phyloP scores from a whole-genome alignment of 2,797 vertebrate genomes.

The Enteromius fasciolatus region DNA sequence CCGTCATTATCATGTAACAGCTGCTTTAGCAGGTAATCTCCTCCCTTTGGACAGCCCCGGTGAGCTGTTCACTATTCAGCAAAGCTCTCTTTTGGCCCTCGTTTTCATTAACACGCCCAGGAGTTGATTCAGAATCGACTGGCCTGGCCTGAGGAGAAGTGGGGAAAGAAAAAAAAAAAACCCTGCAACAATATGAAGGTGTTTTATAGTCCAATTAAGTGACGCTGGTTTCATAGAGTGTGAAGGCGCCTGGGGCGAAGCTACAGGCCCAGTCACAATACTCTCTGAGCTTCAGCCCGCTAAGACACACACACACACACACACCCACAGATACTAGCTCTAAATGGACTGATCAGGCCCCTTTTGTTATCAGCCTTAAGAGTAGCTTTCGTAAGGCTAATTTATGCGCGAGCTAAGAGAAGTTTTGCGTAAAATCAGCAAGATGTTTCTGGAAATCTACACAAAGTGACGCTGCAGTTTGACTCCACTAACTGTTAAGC shows the following conservation, averaged over 20 bases:
- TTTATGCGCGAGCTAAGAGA: constrained; percentile 60
- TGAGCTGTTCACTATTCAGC: constrained; percentile 75
- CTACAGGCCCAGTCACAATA: constrained; percentile 75
- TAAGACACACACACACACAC: constrained; percentile 56
- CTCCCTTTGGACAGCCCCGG: constrained; percentile 34
- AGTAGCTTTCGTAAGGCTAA: constrained; percentile 71
- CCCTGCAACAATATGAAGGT: constrained; percentile 74
- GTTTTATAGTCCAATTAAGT: constrained; percentile 81
- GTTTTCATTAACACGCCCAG: constrained; percentile 73
- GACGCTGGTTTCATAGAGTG: constrained; percentile 74
- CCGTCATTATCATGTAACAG: constrained; percentile 52
- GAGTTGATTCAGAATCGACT: constrained; percentile 65
- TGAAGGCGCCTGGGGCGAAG: constrained; percentile 72
- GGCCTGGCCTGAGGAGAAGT: constrained; percentile 56
- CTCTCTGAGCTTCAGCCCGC: constrained; percentile 71
- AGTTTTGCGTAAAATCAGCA: background rate
- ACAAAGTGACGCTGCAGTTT: background rate
- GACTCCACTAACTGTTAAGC: background rate
- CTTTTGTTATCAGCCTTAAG: constrained; percentile 73
- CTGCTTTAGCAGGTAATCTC: constrained; percentile 51
- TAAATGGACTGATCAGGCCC: constrained; percentile 75
- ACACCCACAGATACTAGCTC: constrained; percentile 55
- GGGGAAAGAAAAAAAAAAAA: constrained; percentile 19
- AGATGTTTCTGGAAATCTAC: constrained; percentile 1
- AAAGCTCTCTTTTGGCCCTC: constrained; percentile 73